Conservation (phyloP, 2,113 vertebrate species). For the Bombycilla garrulus region DNA sequence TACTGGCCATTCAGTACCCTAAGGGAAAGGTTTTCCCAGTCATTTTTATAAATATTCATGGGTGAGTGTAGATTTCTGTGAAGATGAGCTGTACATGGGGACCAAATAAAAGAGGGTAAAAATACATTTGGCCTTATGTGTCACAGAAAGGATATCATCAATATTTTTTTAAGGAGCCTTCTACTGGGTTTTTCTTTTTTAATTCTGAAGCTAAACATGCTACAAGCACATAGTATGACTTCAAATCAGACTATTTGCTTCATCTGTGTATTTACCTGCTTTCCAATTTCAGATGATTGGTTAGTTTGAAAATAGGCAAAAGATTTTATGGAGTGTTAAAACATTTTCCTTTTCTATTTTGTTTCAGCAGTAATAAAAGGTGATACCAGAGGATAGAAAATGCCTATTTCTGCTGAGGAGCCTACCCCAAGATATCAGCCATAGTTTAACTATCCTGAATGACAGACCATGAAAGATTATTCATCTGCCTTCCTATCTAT, state of each 20-base stretch:
- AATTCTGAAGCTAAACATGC: conserved; percentile 9
- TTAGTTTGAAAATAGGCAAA: neutral
- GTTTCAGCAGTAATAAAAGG: conserved; percentile 23
- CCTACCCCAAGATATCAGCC: conserved; percentile 9
- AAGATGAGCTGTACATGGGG: neutral
- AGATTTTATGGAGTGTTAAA: neutral
- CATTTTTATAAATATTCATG: neutral
- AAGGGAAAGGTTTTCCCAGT: neutral
- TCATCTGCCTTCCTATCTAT: conserved; percentile 46
- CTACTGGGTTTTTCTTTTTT: conserved; percentile 10
- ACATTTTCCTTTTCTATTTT: neutral
- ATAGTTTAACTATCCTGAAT: conserved; percentile 35
- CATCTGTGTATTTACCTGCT: neutral
- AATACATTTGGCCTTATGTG: conserved; percentile 31
- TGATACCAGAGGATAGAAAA: neutral
- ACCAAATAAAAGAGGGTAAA: neutral
- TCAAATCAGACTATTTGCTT: neutral
- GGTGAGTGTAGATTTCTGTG: neutral
- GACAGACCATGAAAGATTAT: conserved; percentile 35
- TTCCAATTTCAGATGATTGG: neutral
- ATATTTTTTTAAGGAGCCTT: neutral
- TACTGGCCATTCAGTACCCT: neutral
- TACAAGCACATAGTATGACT: neutral
- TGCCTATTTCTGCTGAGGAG: conserved; percentile 21
- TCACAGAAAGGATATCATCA: conserved; percentile 8